Evolutionary conservation across 2,888 invertebrate genomes (phyloP).

Genomic region (Punctoribates punctum): DNA sequence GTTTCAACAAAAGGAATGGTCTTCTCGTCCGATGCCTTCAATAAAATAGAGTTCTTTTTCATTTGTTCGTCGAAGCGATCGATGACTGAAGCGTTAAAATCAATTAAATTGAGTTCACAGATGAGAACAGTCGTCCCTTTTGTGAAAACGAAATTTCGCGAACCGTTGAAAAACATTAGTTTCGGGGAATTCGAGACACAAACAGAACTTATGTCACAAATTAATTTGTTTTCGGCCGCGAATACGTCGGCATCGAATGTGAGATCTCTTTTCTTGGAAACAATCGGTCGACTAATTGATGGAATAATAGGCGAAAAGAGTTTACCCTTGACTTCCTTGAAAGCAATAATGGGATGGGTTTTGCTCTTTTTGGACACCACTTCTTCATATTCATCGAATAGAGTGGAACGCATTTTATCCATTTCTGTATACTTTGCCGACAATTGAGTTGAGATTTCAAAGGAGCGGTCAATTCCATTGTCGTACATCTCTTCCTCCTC

Average conservation of each 20-base stretch:
- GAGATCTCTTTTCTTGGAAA: slow-evolving; percentile 33
- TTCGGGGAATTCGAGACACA: slow-evolving; percentile 26
- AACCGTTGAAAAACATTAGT: slow-evolving; percentile 42
- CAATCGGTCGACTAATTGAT: background rate
- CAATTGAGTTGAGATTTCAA: background rate
- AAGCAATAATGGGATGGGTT: background rate
- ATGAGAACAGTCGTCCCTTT: slow-evolving; percentile 39
- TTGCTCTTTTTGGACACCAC: slow-evolving; percentile 35
- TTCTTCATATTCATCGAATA: slow-evolving; percentile 43
- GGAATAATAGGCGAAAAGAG: background rate
- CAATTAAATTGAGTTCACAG: slow-evolving; percentile 40
- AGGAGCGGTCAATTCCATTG: background rate
- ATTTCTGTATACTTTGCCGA: background rate
- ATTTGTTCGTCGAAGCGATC: slow-evolving; percentile 37
- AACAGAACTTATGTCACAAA: slow-evolving; percentile 40
- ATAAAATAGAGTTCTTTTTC: slow-evolving; percentile 19
- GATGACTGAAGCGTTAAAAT: background rate
- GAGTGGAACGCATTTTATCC: slow-evolving; percentile 40
- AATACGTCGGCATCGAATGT: slow-evolving; percentile 33
- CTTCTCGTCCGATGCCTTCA: background rate
- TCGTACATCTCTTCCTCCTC: background rate
- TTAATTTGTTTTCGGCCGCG: slow-evolving; percentile 25
- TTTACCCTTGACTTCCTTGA: background rate
- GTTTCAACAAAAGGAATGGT: slow-evolving; percentile 35
- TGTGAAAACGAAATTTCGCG: slow-evolving; percentile 30